Percentiles rank a stretch among this genome's conserved stretches.
These are phyloP conservation scores for Dorcus parallelipipedus DNA, from an alignment of 2,888 invertebrate species.

Conservation along the genomic window DNA sequence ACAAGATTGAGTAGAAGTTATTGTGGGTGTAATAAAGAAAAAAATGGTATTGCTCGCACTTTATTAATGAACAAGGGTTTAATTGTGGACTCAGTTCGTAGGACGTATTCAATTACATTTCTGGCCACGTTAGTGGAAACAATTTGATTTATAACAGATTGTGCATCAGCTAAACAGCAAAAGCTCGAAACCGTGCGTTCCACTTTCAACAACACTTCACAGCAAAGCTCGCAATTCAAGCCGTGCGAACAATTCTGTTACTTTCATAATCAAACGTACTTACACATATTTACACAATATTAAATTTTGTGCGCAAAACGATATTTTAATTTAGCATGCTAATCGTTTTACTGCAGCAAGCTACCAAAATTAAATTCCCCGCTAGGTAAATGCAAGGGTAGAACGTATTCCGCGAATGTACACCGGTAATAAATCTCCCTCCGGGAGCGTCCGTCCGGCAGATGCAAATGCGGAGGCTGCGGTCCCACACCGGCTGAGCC, in stretches of 20 bases:
- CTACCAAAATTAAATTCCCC: conserved; percentile 18
- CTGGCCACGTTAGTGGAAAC: too few relatives aligned
- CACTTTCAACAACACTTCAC: neutral
- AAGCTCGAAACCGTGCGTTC: too few relatives aligned
- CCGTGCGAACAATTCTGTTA: too few relatives aligned
- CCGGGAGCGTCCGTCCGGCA: conserved; percentile 28
- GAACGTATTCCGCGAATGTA: conserved; percentile 23
- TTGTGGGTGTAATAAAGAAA: neutral
- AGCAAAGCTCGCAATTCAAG: neutral
- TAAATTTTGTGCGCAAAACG: neutral
- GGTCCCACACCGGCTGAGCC: conserved; percentile 21
- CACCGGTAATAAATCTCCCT: conserved; percentile 28
- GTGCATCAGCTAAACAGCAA: too few relatives aligned
- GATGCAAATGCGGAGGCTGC: conserved; percentile 28
- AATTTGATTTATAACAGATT: too few relatives aligned
- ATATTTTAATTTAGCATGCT: conserved; percentile 8
- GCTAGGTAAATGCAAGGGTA: conserved; percentile 12
- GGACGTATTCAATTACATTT: too few relatives aligned
- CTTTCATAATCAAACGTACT: neutral
- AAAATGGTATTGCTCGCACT: neutral
- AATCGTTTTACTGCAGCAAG: conserved; percentile 5
- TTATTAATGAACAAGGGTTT: neutral
- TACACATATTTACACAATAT: neutral
- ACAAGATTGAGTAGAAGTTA: too few relatives aligned
- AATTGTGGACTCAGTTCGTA: neutral